These are phyloP conservation scores for Serinus canaria DNA, from an alignment of 2,113 vertebrate genomes.

Conservation along the genomic window DNA sequence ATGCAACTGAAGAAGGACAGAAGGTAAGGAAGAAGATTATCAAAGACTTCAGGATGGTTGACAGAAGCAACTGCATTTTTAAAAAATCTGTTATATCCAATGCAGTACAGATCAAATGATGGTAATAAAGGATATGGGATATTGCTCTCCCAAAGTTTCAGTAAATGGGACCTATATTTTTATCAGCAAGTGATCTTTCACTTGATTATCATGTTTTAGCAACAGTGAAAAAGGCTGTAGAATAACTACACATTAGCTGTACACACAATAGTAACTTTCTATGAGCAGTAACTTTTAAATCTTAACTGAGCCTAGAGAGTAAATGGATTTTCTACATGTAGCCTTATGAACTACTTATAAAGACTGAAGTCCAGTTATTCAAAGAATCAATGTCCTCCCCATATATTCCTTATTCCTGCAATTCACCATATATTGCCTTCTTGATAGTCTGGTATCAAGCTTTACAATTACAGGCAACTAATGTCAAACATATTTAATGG, in stretches of 20 bases:
- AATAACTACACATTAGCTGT: not conserved
- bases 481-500: not conserved
- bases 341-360: not conserved
- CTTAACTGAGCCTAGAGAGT: not conserved
- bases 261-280: not conserved
- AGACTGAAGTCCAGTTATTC: not conserved
- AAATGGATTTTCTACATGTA: not conserved
- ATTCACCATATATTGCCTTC: not conserved
- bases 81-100: not conserved
- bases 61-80: not conserved
- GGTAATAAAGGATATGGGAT: not conserved
- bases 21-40: not conserved
- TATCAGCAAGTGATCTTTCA: not conserved
- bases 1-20: not conserved
- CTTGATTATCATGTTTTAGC: not conserved
- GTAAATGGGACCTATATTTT: not conserved
- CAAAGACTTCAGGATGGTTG: not conserved
- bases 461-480: not conserved
- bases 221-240: not conserved
- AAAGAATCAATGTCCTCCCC: not conserved
- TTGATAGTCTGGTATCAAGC: not conserved
- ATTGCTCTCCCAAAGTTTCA: not conserved
- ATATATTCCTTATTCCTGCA: not conserved
- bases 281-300: not conserved
- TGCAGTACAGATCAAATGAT: not conserved